These are phyloP conservation scores for Drosophila triauraria DNA, from an alignment of 1,140 invertebrate species.

Conservation along the genomic window DNA sequence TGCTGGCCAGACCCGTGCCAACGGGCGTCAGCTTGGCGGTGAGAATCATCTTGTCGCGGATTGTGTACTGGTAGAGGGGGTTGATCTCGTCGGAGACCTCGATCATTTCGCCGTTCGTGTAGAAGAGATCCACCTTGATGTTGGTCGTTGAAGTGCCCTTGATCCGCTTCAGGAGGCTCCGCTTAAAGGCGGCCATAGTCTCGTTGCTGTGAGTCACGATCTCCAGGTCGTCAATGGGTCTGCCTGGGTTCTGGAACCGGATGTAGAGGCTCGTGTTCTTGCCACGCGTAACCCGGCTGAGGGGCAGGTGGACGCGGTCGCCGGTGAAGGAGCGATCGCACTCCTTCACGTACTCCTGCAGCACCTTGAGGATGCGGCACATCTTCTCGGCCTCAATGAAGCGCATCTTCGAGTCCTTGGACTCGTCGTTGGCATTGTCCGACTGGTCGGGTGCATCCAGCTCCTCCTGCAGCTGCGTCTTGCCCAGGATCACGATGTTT, in stretches of 20 bases:
- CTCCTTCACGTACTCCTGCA: constrained; percentile 98
- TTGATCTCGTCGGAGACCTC: constrained; percentile 95
- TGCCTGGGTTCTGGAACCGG: constrained; percentile 95
- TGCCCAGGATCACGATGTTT: constrained; percentile 86
- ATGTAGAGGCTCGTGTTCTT: constrained; percentile 95
- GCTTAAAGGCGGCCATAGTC: constrained; percentile 87
- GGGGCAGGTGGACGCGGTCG: constrained; percentile 92
- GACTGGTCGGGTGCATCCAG: constrained; percentile 65
- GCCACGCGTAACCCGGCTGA: constrained; percentile 90
- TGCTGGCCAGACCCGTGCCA: constrained; percentile 93
- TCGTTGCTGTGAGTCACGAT: constrained; percentile 97
- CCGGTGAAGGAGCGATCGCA: constrained; percentile 96
- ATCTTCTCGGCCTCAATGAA: constrained; percentile 93
- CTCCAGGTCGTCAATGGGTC: constrained; percentile 96
- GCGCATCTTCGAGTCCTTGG: constrained; percentile 79
- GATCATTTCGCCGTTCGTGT: constrained; percentile 93
- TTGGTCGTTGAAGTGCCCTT: constrained; percentile 89
- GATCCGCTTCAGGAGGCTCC: constrained; percentile 91
- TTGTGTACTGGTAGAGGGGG: constrained; percentile 93
- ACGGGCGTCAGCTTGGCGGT: constrained; percentile 94
- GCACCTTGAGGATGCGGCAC: constrained; percentile 96
- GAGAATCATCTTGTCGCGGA: constrained; percentile 96
- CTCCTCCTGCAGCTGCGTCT: constrained; percentile 78
- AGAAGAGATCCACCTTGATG: constrained; percentile 95
- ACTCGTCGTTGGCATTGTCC: constrained; percentile 68